phyloP scores from a whole-genome alignment of 2,888 invertebrate species.

The Stenodema calcarata region DNA sequence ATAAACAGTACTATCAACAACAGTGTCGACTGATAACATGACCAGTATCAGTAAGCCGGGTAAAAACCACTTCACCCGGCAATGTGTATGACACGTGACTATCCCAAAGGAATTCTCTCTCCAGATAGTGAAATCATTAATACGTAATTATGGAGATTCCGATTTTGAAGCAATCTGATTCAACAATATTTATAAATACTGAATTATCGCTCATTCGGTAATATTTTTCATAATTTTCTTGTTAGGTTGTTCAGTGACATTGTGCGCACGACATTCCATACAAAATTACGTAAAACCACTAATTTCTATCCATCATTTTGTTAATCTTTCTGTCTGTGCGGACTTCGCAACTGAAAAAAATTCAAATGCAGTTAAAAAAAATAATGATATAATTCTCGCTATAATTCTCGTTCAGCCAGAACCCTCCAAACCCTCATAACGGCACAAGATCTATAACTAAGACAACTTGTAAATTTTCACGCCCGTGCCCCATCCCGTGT shows the following conservation, averaged over 20 bases:
- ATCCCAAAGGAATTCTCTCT: not conserved
- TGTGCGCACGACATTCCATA: too few species aligned
- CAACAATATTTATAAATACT: not conserved
- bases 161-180: not conserved
- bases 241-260: not conserved
- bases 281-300: too few species aligned
- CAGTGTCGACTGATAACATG: not conserved
- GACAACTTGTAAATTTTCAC: too few species aligned
- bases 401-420: too few species aligned
- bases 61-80: not conserved
- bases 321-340: too few species aligned
- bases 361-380: too few species aligned
- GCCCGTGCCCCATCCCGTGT: too few species aligned
- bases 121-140: not conserved
- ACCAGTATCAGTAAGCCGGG: not conserved
- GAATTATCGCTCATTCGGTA: not conserved
- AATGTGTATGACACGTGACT: not conserved
- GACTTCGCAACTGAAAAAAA: too few species aligned
- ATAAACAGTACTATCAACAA: not conserved
- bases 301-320: too few species aligned
- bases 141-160: not conserved
- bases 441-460: too few species aligned
- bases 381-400: too few species aligned
- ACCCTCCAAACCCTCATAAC: too few species aligned
- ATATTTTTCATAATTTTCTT: not conserved